These are phyloP conservation scores for Alsophila aescularia DNA, from an alignment of 2,888 invertebrate genomes.

Conservation along the genomic window DNA sequence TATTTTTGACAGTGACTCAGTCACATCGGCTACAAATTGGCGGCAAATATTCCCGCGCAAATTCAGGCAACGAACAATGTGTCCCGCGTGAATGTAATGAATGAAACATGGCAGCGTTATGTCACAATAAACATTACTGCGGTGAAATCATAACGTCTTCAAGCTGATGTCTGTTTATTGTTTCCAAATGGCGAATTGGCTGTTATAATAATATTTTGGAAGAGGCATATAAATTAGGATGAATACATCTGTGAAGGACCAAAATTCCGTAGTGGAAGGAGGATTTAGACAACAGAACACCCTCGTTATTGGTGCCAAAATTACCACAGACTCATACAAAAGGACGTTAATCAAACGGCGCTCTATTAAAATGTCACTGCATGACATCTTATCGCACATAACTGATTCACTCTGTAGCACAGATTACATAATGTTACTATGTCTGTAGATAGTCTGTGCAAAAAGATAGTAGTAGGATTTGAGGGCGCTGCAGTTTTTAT, in stretches of 20 bases:
- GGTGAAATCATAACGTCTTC: not conserved
- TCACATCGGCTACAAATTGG: constrained; percentile 8
- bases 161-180: not conserved
- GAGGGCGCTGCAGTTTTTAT: no score
- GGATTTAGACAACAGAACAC: not conserved
- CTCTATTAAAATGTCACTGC: no score
- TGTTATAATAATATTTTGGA: not conserved
- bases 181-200: not conserved
- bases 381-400: no score
- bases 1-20: constrained; percentile 14
- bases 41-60: constrained; percentile 7
- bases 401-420: no score
- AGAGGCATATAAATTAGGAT: not conserved
- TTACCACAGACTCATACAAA: not conserved
- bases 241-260: not conserved
- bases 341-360: not conserved
- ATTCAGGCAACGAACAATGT: not conserved
- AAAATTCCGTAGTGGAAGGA: not conserved
- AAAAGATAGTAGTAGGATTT: no score
- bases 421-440: no score
- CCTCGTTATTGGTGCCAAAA: not conserved
- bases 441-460: no score
- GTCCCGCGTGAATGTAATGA: not conserved
- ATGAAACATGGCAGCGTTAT: not conserved
- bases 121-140: not conserved